Percentiles rank a stretch among this genome's conserved stretches.
These are phyloP conservation scores for Onychorhynchus coronatus DNA, from an alignment of 2,113 vertebrate genomes.

Conservation along the genomic window DNA sequence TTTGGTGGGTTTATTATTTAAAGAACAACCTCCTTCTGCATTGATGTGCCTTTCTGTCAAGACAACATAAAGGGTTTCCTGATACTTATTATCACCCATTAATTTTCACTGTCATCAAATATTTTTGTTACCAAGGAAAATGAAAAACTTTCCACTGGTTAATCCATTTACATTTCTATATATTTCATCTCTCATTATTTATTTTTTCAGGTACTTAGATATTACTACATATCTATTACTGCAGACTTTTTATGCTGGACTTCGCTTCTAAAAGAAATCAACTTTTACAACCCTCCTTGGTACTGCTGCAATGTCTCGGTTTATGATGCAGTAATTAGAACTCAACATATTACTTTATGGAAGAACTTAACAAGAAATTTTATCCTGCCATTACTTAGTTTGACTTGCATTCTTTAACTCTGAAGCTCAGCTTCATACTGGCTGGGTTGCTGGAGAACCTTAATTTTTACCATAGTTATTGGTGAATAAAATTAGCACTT, in stretches of 20 bases:
- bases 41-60: not conserved
- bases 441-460: not conserved
- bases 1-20: not conserved
- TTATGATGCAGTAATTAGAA: not conserved
- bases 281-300: not conserved
- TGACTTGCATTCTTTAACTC: not conserved
- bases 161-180: not conserved
- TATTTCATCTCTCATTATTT: not conserved
- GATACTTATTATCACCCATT: not conserved
- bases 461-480: not conserved
- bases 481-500: not conserved
- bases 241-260: not conserved
- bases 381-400: not conserved
- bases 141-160: fast-evolving
- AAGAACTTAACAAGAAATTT: not conserved
- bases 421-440: not conserved
- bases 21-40: not conserved
- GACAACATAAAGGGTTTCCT: not conserved
- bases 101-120: not conserved
- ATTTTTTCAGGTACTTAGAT: not conserved
- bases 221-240: not conserved
- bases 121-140: not conserved
- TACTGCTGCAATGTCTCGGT: not conserved
- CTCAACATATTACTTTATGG: not conserved
- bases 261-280: not conserved